Conservation (phyloP, 2,888 invertebrate species). For the Hydroisotoma schaefferi region DNA sequence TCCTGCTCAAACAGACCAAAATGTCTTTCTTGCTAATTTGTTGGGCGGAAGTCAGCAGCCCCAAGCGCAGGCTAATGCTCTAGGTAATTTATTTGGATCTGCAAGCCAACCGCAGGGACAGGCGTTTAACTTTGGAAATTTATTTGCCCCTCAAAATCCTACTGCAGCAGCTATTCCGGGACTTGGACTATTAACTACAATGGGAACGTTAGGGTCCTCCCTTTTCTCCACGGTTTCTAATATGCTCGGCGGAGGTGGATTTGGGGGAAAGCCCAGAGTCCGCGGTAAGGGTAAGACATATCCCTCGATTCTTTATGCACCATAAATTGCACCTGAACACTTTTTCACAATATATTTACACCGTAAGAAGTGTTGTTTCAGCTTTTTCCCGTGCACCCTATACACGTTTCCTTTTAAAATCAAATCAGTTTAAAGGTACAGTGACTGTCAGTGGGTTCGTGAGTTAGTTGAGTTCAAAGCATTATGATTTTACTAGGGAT, state of each 20-base stretch:
- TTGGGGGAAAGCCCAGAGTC: constrained; percentile 44
- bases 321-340: constrained; percentile 3
- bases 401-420: too few relatives aligned
- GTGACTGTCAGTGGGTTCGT: neutral
- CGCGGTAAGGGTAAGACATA: constrained; percentile 37
- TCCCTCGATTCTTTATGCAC: neutral
- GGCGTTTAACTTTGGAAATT: constrained; percentile 18
- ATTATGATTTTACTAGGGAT: neutral
- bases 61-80: constrained; percentile 20
- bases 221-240: constrained; percentile 34
- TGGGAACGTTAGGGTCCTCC: constrained; percentile 41
- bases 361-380: neutral
- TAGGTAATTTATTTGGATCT: constrained; percentile 16
- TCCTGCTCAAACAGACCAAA: constrained; percentile 8
- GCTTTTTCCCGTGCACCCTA: too few relatives aligned
- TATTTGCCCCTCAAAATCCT: constrained; percentile 16
- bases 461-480: neutral
- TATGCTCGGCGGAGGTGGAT: constrained; percentile 35
- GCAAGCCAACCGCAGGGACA: constrained; percentile 24
- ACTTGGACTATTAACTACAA: constrained; percentile 35
- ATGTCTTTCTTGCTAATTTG: constrained; percentile 23
- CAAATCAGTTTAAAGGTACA: too few relatives aligned
- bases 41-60: constrained; percentile 24
- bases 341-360: neutral
- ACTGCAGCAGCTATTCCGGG: constrained; percentile 24